A percentile compares a stretch with the other conserved stretches of the same genome.
phyloP scores from a whole-genome alignment of 2,888 invertebrate genomes.

The Watsonalla binaria region DNA sequence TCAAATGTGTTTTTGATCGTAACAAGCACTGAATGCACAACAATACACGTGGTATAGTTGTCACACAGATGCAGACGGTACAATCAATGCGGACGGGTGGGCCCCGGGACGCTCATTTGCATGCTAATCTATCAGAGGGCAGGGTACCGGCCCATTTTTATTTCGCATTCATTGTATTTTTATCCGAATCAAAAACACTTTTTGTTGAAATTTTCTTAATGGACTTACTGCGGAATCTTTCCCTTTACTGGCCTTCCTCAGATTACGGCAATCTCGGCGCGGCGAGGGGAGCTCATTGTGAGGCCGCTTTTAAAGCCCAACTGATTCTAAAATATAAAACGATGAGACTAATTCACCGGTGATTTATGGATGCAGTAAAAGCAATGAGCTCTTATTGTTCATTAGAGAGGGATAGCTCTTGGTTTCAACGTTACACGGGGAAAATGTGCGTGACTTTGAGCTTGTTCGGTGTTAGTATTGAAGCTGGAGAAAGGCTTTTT shows the following conservation, averaged over 20 bases:
- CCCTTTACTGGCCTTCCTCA: not conserved
- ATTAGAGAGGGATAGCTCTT: not conserved
- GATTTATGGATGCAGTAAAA: not conserved
- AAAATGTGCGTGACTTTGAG: no score
- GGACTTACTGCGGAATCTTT: constrained; percentile 1
- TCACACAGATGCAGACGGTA: not conserved
- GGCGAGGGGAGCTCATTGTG: not conserved
- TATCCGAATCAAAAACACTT: constrained; percentile 2
- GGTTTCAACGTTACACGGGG: no score
- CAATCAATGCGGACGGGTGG: not conserved
- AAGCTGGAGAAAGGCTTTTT: no score
- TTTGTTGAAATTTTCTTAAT: constrained; percentile 2
- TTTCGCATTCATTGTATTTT: constrained; percentile 24
- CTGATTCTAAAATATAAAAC: constrained; percentile 1
- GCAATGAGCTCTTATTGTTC: not conserved
- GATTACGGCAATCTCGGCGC: not conserved
- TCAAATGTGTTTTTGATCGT: no score
- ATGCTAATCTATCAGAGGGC: constrained; percentile 25
- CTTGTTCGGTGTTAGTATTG: no score
- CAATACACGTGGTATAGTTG: no score
- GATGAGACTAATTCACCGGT: not conserved
- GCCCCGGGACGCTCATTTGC: constrained; percentile 13
- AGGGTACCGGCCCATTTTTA: constrained; percentile 15
- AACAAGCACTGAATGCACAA: no score
- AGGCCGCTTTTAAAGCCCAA: not conserved